A percentile compares a stretch with the other conserved stretches of the same genome.
Evolutionary conservation across 1,140 invertebrate genomes (phyloP).

Genomic region (Stegodyphus dumicola): DNA sequence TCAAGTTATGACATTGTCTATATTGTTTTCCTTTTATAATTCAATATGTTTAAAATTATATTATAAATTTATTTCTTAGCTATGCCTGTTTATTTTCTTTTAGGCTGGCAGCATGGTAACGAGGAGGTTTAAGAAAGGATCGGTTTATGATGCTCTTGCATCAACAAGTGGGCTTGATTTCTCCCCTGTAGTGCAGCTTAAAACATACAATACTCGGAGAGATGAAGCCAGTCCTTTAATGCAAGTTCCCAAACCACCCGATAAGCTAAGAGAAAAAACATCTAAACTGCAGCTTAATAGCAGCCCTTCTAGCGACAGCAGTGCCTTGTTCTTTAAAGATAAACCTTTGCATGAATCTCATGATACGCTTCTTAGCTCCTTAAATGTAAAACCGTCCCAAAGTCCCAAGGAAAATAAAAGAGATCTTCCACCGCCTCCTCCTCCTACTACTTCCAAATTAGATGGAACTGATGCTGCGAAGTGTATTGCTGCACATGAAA

Average conservation of each 20-base stretch:
- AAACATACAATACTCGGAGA: constrained; percentile 29
- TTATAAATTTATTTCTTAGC: not conserved
- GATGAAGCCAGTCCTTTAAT: constrained; percentile 29
- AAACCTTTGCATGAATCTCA: not conserved
- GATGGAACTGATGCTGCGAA: constrained; percentile 16
- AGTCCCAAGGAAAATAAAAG: not conserved
- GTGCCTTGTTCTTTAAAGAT: not conserved
- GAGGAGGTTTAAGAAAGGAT: constrained; percentile 62
- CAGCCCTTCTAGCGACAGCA: constrained; percentile 5
- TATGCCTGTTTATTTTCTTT: not conserved
- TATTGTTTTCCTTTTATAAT: too few relatives aligned
- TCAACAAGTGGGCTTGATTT: constrained; percentile 63
- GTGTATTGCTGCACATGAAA: constrained; percentile 74
- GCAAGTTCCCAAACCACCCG: constrained; percentile 13
- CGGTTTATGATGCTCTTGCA: constrained; percentile 62
- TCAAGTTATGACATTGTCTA: too few relatives aligned
- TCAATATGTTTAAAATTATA: not conserved
- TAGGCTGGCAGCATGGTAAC: constrained; percentile 68
- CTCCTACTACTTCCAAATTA: not conserved
- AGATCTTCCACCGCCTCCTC: too few relatives aligned
- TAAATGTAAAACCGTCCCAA: not conserved
- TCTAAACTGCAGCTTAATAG: constrained; percentile 13
- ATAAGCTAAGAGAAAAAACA: constrained; percentile 33
- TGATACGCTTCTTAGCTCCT: not conserved
- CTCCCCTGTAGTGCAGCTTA: constrained; percentile 59